phyloP scores from a whole-genome alignment of 2,113 vertebrate genomes.

The Aptenodytes forsteri region DNA sequence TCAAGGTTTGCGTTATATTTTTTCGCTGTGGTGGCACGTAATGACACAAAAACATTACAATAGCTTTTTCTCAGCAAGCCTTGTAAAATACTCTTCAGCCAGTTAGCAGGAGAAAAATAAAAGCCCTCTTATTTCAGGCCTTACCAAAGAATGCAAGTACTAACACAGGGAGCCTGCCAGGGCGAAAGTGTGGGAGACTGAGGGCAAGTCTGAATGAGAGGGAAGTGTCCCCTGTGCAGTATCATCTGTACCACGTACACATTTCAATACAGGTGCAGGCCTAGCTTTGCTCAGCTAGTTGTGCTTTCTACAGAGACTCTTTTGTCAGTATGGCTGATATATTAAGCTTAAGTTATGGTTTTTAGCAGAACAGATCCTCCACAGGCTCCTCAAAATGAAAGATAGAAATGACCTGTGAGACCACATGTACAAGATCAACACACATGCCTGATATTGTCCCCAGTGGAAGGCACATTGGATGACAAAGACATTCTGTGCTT shows the following conservation, averaged over 20 bases:
- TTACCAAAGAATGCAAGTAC: neutral
- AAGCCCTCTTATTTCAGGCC: neutral
- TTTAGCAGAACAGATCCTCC: neutral
- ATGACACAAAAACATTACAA: neutral
- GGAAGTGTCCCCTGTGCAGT: neutral
- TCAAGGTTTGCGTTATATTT: neutral
- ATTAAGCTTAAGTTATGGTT: neutral
- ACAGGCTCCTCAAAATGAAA: neutral
- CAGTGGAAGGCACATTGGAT: neutral
- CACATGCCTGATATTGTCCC: rapidly evolving
- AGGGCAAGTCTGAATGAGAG: neutral
- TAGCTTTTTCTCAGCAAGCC: neutral
- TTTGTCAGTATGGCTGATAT: neutral
- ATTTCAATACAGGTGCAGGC: too few relatives aligned
- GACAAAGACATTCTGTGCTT: neutral
- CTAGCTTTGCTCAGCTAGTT: neutral
- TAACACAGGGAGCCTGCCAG: neutral
- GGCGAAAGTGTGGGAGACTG: neutral
- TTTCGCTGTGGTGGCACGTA: neutral
- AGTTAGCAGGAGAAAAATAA: neutral
- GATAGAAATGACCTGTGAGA: neutral
- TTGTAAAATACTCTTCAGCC: neutral
- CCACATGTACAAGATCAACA: neutral
- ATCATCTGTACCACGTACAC: neutral
- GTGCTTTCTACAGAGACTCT: neutral